A percentile compares a stretch with the other conserved stretches of the same genome.
phyloP scores from a whole-genome alignment of 2,113 vertebrate species.

The Mirza zaza region DNA sequence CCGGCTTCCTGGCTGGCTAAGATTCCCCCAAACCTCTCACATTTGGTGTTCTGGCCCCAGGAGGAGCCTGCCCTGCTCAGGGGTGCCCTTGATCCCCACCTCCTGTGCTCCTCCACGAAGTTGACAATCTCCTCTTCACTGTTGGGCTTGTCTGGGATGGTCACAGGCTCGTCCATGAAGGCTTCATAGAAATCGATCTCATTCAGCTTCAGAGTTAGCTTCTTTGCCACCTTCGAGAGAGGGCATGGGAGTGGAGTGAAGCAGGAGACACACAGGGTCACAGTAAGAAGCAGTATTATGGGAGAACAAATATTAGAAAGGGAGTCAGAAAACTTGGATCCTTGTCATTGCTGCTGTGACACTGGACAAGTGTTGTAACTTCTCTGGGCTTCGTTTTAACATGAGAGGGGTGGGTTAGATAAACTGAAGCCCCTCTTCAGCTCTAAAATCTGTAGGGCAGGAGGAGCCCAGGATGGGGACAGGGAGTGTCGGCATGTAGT shows the following conservation, averaged over 20 bases:
- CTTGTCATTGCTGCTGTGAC: neutral
- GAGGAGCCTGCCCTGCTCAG: neutral
- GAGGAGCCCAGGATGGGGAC: neutral
- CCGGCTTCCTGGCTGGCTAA: neutral
- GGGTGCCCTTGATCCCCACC: constrained; percentile 77
- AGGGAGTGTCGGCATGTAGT: neutral
- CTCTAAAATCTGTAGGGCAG: neutral
- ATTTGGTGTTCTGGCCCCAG: neutral
- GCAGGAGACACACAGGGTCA: neutral
- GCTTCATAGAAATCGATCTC: constrained; percentile 95
- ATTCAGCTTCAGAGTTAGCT: constrained; percentile 91
- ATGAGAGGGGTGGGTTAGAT: neutral
- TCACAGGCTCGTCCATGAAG: constrained; percentile 90
- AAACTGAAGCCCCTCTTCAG: neutral
- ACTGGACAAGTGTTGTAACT: neutral
- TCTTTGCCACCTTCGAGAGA: constrained; percentile 90
- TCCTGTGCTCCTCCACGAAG: constrained; percentile 90
- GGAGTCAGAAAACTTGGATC: neutral
- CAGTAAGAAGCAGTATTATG: neutral
- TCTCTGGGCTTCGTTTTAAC: neutral
- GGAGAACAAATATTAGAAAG: neutral
- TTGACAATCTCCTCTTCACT: constrained; percentile 89
- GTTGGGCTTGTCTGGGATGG: constrained; percentile 92
- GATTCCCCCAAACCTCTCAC: neutral
- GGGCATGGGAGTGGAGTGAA: neutral